These are phyloP conservation scores for Herminia tarsipennalis DNA, from an alignment of 2,888 invertebrate genomes.

Conservation along the genomic window DNA sequence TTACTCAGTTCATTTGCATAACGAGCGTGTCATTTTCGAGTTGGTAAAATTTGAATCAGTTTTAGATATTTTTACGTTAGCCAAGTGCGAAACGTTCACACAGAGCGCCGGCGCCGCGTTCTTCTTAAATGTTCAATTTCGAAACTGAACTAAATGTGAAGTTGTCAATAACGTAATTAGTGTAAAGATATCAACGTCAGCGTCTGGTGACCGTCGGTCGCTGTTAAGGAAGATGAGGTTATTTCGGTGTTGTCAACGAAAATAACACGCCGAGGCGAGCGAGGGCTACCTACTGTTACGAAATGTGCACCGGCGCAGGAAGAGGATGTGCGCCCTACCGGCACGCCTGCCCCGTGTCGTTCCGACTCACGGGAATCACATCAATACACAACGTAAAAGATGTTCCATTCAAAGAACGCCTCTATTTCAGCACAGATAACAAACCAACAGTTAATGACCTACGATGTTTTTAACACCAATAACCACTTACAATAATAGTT, in stretches of 20 bases:
- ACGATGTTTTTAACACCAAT: not conserved
- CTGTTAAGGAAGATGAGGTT: slow-evolving; percentile 77
- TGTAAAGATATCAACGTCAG: slow-evolving; percentile 82
- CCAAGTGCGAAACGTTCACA: slow-evolving; percentile 14
- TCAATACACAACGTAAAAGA: slow-evolving; percentile 5
- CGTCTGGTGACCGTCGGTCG: slow-evolving; percentile 69
- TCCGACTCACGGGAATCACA: slow-evolving; percentile 43
- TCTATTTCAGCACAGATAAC: not conserved
- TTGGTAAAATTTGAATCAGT: slow-evolving; percentile 18
- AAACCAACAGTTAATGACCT: not conserved
- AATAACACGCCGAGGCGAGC: slow-evolving; percentile 71
- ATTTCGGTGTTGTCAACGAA: slow-evolving; percentile 83
- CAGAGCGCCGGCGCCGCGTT: slow-evolving; percentile 19
- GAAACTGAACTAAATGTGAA: slow-evolving; percentile 68
- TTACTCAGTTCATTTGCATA: slow-evolving; percentile 61
- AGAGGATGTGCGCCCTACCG: slow-evolving; percentile 73
- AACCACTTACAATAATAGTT: not conserved
- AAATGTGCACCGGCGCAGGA: slow-evolving; percentile 72
- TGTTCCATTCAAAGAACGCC: not conserved
- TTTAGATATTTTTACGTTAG: slow-evolving; percentile 19
- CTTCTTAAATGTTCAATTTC: slow-evolving; percentile 47
- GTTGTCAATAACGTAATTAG: slow-evolving; percentile 84
- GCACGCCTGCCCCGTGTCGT: slow-evolving; percentile 37
- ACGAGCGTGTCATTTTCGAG: slow-evolving; percentile 46
- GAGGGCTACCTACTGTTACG: slow-evolving; percentile 76